Conservation (phyloP, 2,888 invertebrate species). For the Phymatocera aterrima region DNA sequence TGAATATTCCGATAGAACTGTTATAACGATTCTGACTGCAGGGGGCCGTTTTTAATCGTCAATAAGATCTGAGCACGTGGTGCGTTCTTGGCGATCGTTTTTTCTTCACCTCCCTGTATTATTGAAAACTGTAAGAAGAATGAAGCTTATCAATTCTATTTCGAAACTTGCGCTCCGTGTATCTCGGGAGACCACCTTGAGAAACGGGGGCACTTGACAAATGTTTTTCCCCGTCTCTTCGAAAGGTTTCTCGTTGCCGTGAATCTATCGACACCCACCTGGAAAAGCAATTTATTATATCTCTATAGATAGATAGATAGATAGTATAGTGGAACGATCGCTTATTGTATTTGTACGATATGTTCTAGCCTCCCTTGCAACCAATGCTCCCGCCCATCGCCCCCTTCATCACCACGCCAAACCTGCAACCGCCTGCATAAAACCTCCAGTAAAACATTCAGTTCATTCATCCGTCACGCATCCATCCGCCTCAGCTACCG, state of each 20-base stretch:
- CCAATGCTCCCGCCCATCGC: slow-evolving; percentile 82
- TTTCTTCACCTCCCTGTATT: too few species aligned
- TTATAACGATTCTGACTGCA: too few species aligned
- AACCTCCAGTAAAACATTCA: slow-evolving; percentile 68
- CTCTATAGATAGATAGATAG: background rate
- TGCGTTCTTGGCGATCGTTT: too few species aligned
- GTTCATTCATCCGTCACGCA: slow-evolving; percentile 64
- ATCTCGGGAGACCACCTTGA: too few species aligned
- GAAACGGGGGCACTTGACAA: too few species aligned
- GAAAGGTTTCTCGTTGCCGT: background rate
- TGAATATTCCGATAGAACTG: too few species aligned
- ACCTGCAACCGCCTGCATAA: slow-evolving; percentile 66
- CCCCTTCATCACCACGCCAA: slow-evolving; percentile 73
- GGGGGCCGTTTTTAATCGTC: too few species aligned
- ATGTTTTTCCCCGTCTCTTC: too few species aligned
- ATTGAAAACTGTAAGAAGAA: too few species aligned
- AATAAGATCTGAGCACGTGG: too few species aligned
- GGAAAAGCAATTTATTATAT: background rate
- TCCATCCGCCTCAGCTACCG: slow-evolving; percentile 55
- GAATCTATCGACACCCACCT: background rate
- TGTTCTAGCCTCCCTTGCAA: slow-evolving; percentile 86
- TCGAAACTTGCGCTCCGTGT: too few species aligned
- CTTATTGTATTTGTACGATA: slow-evolving; percentile 63
- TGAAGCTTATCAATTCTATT: too few species aligned
- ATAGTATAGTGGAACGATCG: slow-evolving; percentile 35